Base-by-base conservation (phyloP, 2,888 invertebrate genomes). In the Drosophila helvetica region DNA sequence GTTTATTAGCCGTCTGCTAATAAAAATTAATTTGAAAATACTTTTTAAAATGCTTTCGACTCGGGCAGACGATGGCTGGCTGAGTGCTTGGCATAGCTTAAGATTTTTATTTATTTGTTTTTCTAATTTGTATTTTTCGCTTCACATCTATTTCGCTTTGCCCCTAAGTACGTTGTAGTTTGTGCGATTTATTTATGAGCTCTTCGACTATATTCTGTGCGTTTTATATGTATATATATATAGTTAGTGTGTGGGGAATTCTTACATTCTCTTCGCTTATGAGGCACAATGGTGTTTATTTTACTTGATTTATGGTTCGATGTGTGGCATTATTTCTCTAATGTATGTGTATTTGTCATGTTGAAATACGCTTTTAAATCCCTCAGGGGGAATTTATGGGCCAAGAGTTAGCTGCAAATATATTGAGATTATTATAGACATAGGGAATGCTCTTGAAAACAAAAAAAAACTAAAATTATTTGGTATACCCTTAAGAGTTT, bases 21-120 rank as follows among this genome's bases (percentile, higher is more conserved):
- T 88, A 83, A 86, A 88, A 88, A 88, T 86, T 86, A 83, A 83
- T 88, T 83, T 80, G 81, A 83, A 83, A 88, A 83, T 88, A 88
- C 85, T 84, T 86, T 88, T 74, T 78, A 83, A 83, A 88, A 84
- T 81, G 80, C 81, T 71, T 83, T 80, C 67, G 64, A 61, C 78
- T 73, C 33, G 71, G 47, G 52, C 48, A 54, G 47, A n/a, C 12
- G 47, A 19, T 42, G 46, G 33, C 22, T 27, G 55, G 55, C 52
- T 47, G n/a, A 15, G 47, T 46, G 30, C 63, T 64, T 42, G 50
- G 59, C 61, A 71, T 64, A 77, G 75, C 86, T 85, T 85, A 85
- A 85, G 80, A 74, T 64, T 77, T 71, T 85, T 82, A 88, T 85
- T 85, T 89, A 89, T 85, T 86, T 88, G 86, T 73, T 89, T 78